Percentiles rank a stretch among this genome's conserved stretches.
Conservation (phyloP, 2,113 vertebrate species). For the Tamias sibiricus region DNA sequence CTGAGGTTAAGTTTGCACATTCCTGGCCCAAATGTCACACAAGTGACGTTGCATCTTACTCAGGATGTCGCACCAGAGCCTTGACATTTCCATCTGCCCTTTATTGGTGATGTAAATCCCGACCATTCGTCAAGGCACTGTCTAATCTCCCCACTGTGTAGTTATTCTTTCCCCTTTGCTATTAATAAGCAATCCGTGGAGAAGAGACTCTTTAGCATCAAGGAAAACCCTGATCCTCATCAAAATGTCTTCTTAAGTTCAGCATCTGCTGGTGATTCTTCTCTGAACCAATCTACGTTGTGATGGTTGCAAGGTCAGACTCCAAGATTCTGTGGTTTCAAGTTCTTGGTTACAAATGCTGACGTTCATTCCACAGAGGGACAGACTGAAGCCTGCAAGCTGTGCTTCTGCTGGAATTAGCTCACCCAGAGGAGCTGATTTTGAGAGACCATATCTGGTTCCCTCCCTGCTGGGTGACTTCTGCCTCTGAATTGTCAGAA, state of each 20-base stretch:
- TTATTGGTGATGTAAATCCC: not conserved
- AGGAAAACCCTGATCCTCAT: not conserved
- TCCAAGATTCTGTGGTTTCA: not conserved
- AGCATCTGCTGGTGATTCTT: not conserved
- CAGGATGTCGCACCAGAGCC: not conserved
- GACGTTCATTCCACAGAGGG: not conserved
- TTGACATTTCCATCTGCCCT: not conserved
- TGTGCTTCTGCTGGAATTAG: not conserved
- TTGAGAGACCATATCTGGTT: not conserved
- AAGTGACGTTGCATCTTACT: not conserved
- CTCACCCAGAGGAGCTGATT: not conserved
- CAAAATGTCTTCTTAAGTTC: not conserved
- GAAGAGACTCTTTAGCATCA: not conserved
- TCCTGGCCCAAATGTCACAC: not conserved
- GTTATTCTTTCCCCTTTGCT: not conserved
- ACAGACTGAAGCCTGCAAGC: not conserved
- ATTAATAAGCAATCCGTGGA: not conserved
- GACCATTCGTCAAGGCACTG: not conserved
- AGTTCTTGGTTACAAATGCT: not conserved
- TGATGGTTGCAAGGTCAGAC: not conserved
- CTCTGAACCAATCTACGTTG: not conserved
- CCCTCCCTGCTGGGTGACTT: not conserved
- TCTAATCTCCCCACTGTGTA: not conserved
- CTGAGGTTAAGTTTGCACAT: not conserved
- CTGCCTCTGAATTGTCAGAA: not conserved